Evolutionary conservation across 2,797 vertebrate genomes (phyloP), one percentile per base, ranked within the genome.

Genomic region (Petrocephalus sullivani): DNA sequence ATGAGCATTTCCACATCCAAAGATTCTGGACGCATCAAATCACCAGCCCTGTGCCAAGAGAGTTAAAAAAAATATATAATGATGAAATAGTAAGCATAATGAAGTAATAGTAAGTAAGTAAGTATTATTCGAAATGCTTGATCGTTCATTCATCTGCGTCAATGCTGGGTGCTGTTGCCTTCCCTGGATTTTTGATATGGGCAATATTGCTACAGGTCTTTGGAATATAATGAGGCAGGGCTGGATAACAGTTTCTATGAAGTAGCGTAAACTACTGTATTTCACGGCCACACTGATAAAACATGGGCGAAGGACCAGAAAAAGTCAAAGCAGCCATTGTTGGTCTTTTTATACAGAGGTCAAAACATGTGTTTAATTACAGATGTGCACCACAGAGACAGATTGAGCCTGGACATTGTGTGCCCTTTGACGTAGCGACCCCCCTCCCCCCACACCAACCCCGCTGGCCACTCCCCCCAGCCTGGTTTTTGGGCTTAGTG

Each of bases 361-460:
- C 90, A 90, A 93, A 94, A 88, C 88, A 16, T 91, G 93, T 93
- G 91, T 94, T 94, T 94, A 95, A 95, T 95, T 93, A 95, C 92
- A 93, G 94, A 93, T 84, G 58, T 89, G 90, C 89, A 89, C 90
- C 75, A 92, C 89, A 92, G 91, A 92, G 91, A 91, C 90, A 7
- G 49, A 92, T 90, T 91, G 90, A 88, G 92, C 92, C 54, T 57
- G 64, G 53, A 89, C 89, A 86, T 89, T 89, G 90, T 93, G 92
- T 78, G 37, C 91, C 78, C 81, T 89, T 90, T 91, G 90, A 92
- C 91, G 90, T 93, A 92, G 54, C 93, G 92, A 91, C 94, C 93
- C 92, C 92, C 93, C 93, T 91, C 91, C 90, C 75, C 81, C 56
- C 56, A 12, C 56, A 1, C 49, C 56, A 8, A 46, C 71, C 71